Conservation (phyloP, 1,140 invertebrate species). For the Dinothrombium tinctorium region DNA sequence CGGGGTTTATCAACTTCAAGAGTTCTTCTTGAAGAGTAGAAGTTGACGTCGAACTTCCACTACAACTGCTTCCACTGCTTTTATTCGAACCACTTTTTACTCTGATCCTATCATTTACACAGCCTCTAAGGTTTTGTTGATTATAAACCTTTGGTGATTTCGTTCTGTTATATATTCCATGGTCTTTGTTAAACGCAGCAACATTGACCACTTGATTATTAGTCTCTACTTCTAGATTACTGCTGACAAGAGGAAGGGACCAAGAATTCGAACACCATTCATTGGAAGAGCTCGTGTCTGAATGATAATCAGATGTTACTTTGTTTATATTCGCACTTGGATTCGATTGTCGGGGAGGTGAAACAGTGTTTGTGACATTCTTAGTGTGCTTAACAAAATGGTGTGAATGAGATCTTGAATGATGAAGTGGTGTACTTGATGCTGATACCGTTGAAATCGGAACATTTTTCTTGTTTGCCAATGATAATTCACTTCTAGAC, state of each 20-base stretch:
- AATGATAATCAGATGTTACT: slow-evolving; percentile 20
- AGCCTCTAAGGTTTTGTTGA: not conserved
- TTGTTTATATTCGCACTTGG: too few relatives aligned
- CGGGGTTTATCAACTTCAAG: slow-evolving; percentile 63
- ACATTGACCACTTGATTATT: not conserved
- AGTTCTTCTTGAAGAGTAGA: slow-evolving; percentile 62
- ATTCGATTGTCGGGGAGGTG: too few relatives aligned
- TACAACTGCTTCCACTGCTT: slow-evolving; percentile 26
- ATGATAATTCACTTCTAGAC: slow-evolving; percentile 12
- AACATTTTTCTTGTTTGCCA: slow-evolving; percentile 2
- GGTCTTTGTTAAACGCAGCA: not conserved
- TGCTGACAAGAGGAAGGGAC: not conserved
- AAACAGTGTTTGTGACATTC: not conserved
- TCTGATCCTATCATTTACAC: not conserved
- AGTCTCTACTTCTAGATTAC: not conserved
- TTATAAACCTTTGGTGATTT: not conserved
- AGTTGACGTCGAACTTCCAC: slow-evolving; percentile 22
- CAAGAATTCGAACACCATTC: not conserved
- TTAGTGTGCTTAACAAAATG: slow-evolving; percentile 4
- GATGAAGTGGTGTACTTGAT: not conserved
- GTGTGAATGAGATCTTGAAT: slow-evolving; percentile 11
- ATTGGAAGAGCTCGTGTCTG: slow-evolving; percentile 19
- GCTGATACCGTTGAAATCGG: not conserved
- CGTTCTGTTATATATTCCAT: not conserved
- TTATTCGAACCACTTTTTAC: not conserved